A percentile compares a stretch with the other conserved stretches of the same genome.
Conservation (phyloP, 2,797 vertebrate genomes). For the Clarias fuscus region DNA sequence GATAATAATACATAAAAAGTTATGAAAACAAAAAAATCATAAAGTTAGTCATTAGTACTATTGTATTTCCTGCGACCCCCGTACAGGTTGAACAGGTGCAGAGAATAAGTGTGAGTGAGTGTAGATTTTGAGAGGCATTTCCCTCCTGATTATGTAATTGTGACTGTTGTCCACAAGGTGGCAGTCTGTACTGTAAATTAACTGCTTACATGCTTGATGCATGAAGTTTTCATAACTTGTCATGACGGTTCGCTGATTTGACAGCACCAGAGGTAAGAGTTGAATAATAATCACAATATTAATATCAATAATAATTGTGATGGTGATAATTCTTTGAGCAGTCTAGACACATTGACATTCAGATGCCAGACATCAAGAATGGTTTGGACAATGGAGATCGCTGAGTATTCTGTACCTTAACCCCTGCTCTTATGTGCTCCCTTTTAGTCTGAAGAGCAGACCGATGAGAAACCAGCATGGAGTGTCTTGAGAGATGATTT, state of each 20-base stretch:
- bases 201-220: background rate
- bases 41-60: background rate
- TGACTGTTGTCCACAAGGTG: conserved; percentile 48
- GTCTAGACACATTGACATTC: background rate
- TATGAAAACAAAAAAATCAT: no score
- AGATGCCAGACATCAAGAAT: background rate
- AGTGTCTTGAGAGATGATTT: conserved; percentile 89
- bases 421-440: background rate
- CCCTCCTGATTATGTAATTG: background rate
- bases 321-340: background rate
- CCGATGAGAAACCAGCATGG: conserved; percentile 81
- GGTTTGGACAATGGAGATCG: background rate
- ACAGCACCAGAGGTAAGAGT: background rate
- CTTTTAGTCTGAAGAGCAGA: conserved; percentile 64
- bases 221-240: background rate
- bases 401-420: background rate
- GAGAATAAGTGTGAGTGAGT: no score
- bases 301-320: no score
- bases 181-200: conserved; percentile 44
- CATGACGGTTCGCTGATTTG: background rate
- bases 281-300: background rate
- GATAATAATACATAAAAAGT: background rate
- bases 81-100: no score
- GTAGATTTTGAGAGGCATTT: background rate
- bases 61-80: background rate